Evolutionary conservation across 1,140 invertebrate species (phyloP).

Genomic region (Oppia nitens): DNA sequence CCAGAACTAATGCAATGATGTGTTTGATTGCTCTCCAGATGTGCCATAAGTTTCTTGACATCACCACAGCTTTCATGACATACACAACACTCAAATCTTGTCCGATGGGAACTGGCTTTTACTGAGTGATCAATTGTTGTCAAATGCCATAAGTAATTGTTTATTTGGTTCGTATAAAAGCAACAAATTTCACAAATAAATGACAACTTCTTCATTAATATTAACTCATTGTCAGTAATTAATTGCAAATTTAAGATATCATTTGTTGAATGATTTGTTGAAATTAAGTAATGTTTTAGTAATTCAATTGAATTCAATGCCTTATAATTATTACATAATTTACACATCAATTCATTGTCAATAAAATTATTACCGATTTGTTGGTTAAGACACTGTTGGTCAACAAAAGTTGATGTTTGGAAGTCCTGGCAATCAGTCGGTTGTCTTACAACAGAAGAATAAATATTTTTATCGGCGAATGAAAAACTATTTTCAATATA

Average conservation of each 20-base stretch:
- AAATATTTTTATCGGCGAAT: neutral
- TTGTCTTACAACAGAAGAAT: neutral
- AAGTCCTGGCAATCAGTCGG: neutral
- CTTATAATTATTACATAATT: neutral
- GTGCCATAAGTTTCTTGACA: neutral
- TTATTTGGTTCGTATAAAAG: constrained; percentile 61
- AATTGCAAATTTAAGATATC: neutral
- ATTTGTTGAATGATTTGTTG: neutral
- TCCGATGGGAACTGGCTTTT: neutral
- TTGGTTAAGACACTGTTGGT: neutral
- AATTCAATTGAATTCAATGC: neutral
- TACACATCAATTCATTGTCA: neutral
- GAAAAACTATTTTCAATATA: neutral
- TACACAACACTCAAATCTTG: neutral
- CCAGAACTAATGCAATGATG: neutral
- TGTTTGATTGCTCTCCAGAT: neutral
- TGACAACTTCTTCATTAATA: constrained; percentile 33
- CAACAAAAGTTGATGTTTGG: neutral
- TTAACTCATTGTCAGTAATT: constrained; percentile 47
- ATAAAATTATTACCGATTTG: neutral
- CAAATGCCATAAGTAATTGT: constrained; percentile 56
- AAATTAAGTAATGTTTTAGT: neutral
- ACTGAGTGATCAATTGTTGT: constrained; percentile 39
- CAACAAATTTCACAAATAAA: constrained; percentile 64
- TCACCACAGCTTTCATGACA: neutral